Evolutionary conservation across 2,797 vertebrate genomes (phyloP).

Genomic region (Argyrosomus regius): DNA sequence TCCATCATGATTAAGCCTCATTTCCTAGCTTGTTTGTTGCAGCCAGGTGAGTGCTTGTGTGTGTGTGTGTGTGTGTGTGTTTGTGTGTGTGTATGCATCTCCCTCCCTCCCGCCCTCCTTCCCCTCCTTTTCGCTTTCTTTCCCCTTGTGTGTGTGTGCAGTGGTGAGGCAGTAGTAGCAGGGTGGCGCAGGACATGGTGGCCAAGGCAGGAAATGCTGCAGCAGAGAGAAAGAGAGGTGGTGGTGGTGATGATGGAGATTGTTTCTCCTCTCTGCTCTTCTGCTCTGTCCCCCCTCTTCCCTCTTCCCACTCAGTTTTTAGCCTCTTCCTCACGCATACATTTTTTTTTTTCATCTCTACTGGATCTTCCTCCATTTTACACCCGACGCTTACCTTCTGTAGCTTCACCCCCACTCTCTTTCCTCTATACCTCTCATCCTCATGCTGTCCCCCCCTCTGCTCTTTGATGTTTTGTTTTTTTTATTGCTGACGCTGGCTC

Average conservation of each 20-base stretch:
- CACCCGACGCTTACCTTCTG: conserved; percentile 30
- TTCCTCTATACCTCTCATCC: not conserved
- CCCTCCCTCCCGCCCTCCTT: not conserved
- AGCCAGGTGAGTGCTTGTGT: conserved; percentile 70
- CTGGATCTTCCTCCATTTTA: conserved; percentile 57
- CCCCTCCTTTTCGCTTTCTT: conserved; percentile 7
- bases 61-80: conserved; percentile 10
- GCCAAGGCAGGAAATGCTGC: conserved; percentile 79
- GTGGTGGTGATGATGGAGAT: conserved; percentile 6
- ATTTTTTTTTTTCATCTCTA: conserved; percentile 20
- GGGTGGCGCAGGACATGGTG: conserved; percentile 79
- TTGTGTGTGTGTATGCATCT: not conserved
- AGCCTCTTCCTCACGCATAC: not conserved
- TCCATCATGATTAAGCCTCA: conserved; percentile 23
- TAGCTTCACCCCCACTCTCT: conserved; percentile 1
- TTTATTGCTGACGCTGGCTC: conserved; percentile 28
- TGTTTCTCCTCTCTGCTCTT: conserved; percentile 39
- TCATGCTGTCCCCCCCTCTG: not conserved
- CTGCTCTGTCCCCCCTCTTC: not conserved
- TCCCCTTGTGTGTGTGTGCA: conserved; percentile 45
- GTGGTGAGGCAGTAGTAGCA: conserved; percentile 60
- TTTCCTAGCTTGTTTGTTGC: conserved; percentile 52
- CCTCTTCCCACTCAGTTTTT: conserved; percentile 28
- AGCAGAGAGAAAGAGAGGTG: conserved; percentile 58
- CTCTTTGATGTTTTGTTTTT: conserved; percentile 20